Conservation (phyloP, 2,113 vertebrate genomes). For the Talpa occidentalis region DNA sequence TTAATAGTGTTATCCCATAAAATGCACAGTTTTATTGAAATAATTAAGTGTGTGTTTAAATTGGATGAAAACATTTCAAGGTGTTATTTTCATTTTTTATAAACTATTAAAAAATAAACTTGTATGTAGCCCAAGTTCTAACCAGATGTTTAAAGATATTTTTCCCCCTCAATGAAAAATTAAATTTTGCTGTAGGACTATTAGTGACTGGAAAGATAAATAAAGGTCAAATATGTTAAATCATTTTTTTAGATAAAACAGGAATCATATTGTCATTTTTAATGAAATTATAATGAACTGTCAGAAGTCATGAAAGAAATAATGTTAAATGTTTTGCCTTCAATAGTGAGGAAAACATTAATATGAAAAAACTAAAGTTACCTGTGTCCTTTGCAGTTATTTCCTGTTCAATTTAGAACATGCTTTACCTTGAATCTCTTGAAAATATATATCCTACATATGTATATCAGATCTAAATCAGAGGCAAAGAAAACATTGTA, state of each 20-base stretch:
- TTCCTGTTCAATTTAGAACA: not conserved
- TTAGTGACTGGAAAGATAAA: constrained; percentile 1
- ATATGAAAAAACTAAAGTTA: not conserved
- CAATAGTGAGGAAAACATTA: not conserved
- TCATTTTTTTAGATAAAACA: too few species aligned
- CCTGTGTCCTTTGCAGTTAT: not conserved
- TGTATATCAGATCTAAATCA: constrained; percentile 32
- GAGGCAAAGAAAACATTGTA: constrained; percentile 69
- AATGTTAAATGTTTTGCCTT: not conserved
- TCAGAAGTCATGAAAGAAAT: not conserved
- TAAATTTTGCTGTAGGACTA: not conserved
- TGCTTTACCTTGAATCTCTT: constrained; percentile 19
- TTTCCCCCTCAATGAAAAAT: not conserved
- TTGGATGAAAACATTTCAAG: not conserved
- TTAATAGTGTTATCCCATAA: not conserved
- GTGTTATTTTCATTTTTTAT: not conserved
- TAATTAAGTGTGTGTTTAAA: not conserved
- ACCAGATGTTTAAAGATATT: not conserved
- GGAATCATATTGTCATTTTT: not conserved
- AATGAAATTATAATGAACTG: not conserved
- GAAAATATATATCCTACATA: not conserved
- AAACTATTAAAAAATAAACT: not conserved
- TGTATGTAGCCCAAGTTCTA: not conserved
- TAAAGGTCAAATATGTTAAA: not conserved
- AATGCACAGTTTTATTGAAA: not conserved